Base-by-base conservation (phyloP, 2,113 vertebrate genomes). In the Irena cyanogastra region DNA sequence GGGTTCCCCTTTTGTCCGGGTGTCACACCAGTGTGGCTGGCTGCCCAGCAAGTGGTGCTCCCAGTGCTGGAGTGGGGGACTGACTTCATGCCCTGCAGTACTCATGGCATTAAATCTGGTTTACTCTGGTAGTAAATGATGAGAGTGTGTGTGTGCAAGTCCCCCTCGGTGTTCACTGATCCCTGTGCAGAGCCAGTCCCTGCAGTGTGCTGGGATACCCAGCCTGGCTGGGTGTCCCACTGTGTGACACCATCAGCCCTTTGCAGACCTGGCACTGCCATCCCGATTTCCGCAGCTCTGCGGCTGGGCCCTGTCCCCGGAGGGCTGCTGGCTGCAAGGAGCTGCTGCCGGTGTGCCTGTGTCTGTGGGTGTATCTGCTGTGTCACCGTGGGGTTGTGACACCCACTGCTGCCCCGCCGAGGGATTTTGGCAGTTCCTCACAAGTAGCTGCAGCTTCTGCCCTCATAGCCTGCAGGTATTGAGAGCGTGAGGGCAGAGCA, bases 1-100 rank as follows among this genome's bases (percentile, higher is more conserved):
- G 33, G 24, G 3, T 18, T 24, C 24, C 15, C 3, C n/a, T 42
- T 33, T 14, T 4, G 2, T 24, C 0, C 0, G 0, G 19, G 13
- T 21, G 37, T 30, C 49, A 16, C 65, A 11, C 9, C 17, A 5
- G 2, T 6, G 15, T 10, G 30, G 4, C 56, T 54, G 70, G 12
- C 61, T 33, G 37, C 49, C n/a, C 49, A 9, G 8, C 0, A 0
- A 16, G n/a, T 1, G 5, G 5, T 22, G 37, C 41, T 63, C 42
- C 45, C 2, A 3, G 3, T 20, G 21, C 68, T 19, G 4, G 8
- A 5, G 31, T 3, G n/a, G 39, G 54, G 50, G 5, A 7, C 4
- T 11, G 50, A 14, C 44, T 42, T 22, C 9, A 3, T n/a, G n/a
- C n/a, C n/a, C 49, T 69, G 49, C 3, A 1, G 0, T 16, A 4